Conservation (phyloP, 2,797 vertebrate species). For the Neostethus bicornis region DNA sequence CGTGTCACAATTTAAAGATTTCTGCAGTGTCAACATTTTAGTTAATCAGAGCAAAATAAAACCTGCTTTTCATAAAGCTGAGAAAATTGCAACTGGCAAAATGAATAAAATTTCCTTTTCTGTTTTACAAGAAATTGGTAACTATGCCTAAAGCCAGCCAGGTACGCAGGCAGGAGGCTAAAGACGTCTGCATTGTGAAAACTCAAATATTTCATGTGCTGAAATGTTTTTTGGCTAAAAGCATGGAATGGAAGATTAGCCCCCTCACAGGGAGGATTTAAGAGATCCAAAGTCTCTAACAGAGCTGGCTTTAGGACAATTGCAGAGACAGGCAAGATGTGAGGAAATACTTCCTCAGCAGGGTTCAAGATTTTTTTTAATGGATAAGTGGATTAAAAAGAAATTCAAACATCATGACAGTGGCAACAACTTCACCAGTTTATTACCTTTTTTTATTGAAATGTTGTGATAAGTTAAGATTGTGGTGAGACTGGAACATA, state of each 20-base stretch:
- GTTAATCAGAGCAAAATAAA: constrained; percentile 48
- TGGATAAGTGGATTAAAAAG: constrained; percentile 25
- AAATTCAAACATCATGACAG: constrained; percentile 26
- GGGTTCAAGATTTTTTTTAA: neutral
- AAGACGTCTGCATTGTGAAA: constrained; percentile 59
- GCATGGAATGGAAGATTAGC: constrained; percentile 52
- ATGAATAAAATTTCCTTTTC: constrained; percentile 39
- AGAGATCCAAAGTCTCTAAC: constrained; percentile 47
- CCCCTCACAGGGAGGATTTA: constrained; percentile 44
- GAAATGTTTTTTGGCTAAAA: constrained; percentile 61
- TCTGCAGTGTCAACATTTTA: constrained; percentile 37
- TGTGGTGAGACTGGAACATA: too few species aligned
- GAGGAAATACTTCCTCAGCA: constrained; percentile 40
- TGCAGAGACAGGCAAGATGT: constrained; percentile 33
- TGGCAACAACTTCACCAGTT: constrained; percentile 35
- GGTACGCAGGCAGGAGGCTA: constrained; percentile 39
- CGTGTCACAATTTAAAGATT: constrained; percentile 19
- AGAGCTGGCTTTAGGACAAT: constrained; percentile 39
- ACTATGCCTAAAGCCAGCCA: constrained; percentile 53
- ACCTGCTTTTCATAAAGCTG: constrained; percentile 28
- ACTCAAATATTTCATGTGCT: constrained; percentile 62
- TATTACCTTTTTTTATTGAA: constrained; percentile 38
- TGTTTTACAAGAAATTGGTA: constrained; percentile 61
- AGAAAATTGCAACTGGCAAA: constrained; percentile 18
- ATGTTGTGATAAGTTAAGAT: too few species aligned